phyloP scores from a whole-genome alignment of 2,113 vertebrate genomes.

The Misgurnus anguillicaudatus region DNA sequence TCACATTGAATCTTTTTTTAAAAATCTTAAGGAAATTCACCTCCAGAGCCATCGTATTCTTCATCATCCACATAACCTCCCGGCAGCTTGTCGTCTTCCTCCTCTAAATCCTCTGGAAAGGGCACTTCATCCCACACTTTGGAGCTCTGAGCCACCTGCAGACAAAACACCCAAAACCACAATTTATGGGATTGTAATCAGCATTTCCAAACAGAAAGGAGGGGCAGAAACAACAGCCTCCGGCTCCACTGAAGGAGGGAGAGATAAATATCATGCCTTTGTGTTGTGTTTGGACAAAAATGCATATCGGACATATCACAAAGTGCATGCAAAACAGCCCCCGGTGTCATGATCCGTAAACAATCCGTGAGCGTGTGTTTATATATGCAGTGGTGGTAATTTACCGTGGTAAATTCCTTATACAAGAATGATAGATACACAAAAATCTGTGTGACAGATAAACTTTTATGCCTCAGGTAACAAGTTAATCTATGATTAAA shows the following conservation, averaged over 20 bases:
- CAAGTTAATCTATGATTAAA: not conserved
- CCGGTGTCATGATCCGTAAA: not conserved
- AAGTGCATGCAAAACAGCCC: not conserved
- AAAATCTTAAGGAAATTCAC: constrained; percentile 49
- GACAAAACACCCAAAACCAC: constrained; percentile 52
- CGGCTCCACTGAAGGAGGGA: not conserved
- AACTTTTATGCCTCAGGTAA: not conserved
- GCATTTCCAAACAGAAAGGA: constrained; percentile 4
- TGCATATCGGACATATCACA: not conserved
- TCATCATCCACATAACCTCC: constrained; percentile 72
- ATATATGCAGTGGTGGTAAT: not conserved
- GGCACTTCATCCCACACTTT: constrained; percentile 79
- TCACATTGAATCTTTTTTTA: not conserved
- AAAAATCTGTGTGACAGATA: not conserved
- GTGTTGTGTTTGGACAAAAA: constrained; percentile 3
- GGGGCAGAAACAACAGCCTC: not conserved
- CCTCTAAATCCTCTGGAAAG: constrained; percentile 73
- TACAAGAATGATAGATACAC: not conserved
- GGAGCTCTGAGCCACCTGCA: constrained; percentile 72
- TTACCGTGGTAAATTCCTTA: no score
- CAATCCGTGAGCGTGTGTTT: not conserved
- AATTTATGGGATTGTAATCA: constrained; percentile 63
- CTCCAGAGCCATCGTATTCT: constrained; percentile 77
- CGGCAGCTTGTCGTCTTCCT: constrained; percentile 57
- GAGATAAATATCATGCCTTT: constrained; percentile 1